phyloP scores from a whole-genome alignment of 2,113 vertebrate genomes.

The Tachycineta bicolor region DNA sequence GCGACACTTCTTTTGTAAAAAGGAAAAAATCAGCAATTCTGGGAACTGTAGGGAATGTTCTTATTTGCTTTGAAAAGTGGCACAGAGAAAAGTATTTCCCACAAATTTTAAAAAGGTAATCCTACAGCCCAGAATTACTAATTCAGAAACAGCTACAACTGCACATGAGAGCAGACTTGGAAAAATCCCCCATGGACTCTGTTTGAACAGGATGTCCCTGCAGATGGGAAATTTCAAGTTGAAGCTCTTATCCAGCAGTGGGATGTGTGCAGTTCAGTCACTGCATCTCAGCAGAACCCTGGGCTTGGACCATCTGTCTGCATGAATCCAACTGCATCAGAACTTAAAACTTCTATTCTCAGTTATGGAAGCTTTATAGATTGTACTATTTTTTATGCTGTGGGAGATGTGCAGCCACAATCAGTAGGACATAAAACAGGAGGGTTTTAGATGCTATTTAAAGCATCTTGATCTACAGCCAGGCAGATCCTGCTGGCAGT shows the following conservation, averaged over 20 bases:
- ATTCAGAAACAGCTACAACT: neutral
- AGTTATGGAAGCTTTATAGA: neutral
- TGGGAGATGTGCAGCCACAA: neutral
- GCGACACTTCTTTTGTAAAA: neutral
- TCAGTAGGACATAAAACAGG: neutral
- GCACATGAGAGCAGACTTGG: neutral
- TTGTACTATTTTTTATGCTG: neutral
- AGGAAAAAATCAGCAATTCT: neutral
- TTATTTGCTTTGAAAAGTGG: neutral
- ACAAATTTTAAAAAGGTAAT: neutral
- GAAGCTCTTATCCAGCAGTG: neutral
- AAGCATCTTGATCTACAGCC: slow-evolving; percentile 23
- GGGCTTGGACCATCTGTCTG: neutral
- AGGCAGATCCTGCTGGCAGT: slow-evolving; percentile 28
- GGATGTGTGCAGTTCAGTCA: neutral
- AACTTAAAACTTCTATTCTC: neutral
- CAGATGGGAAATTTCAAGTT: neutral
- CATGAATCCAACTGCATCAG: neutral
- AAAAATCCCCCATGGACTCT: neutral
- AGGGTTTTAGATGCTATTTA: slow-evolving; percentile 42
- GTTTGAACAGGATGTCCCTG: neutral
- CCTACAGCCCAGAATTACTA: neutral
- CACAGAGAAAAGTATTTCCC: neutral
- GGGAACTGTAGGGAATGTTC: neutral
- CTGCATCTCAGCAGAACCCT: neutral